These are phyloP conservation scores for Montipora sp. DNA, from an alignment of 64 coral and sea anemone species.

Conservation along the genomic window DNA sequence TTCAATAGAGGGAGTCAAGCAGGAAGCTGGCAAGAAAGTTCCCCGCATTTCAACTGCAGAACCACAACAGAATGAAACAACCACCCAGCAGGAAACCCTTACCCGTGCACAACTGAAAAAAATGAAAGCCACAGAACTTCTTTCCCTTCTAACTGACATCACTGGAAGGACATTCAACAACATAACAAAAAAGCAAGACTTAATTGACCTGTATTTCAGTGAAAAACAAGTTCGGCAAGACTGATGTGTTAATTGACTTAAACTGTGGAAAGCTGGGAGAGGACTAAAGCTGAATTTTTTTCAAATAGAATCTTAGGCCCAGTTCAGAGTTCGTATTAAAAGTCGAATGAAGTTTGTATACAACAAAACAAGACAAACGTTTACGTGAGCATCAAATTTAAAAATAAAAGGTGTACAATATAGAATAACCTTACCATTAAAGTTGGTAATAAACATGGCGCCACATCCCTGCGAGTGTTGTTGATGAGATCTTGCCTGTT, in stretches of 20 bases:
- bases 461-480: no score
- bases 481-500: not conserved
- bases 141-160: constrained; percentile 11
- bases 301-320: not conserved
- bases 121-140: constrained; percentile 30
- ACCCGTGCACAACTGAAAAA: constrained; percentile 34
- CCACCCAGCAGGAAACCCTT: not conserved
- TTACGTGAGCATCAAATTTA: constrained; percentile 7
- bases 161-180: constrained; percentile 7
- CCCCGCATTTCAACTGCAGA: not conserved
- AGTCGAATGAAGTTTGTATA: constrained; percentile 21
- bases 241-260: not conserved
- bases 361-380: constrained; percentile 6
- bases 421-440: constrained; percentile 19
- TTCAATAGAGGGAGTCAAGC: constrained; percentile 37
- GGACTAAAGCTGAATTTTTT: not conserved
- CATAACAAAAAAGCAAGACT: constrained; percentile 5
- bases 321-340: not conserved
- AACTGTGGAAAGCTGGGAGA: constrained; percentile 1
- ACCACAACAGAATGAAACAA: constrained; percentile 11
- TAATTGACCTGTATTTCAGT: constrained; percentile 20
- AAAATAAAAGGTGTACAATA: not conserved
- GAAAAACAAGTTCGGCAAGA: constrained; percentile 16
- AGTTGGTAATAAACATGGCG: not conserved
- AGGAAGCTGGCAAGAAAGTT: constrained; percentile 11